Evolutionary conservation across 2,113 vertebrate species (phyloP).

Genomic region (Brachirus orientalis): DNA sequence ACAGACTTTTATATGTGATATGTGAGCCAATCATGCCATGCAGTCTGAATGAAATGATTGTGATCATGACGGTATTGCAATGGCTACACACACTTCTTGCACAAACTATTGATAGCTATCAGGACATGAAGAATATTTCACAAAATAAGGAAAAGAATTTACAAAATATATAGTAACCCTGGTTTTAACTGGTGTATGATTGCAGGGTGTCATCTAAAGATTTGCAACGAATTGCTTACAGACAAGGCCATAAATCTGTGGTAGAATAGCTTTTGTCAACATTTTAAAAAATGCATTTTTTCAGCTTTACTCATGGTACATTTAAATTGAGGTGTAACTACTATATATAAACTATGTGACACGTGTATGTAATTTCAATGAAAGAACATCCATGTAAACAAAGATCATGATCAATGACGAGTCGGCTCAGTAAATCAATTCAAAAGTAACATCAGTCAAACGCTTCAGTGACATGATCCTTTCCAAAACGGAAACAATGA

Average conservation of each 20-base stretch:
- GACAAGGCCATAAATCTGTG: not conserved
- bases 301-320: too few species aligned
- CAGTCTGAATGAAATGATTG: too few species aligned
- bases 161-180: not conserved
- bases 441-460: constrained; percentile 49
- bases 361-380: too few species aligned
- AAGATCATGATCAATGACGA: constrained; percentile 54
- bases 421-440: constrained; percentile 38
- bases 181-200: not conserved
- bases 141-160: not conserved
- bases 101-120: too few species aligned
- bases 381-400: constrained; percentile 34
- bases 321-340: constrained; percentile 1
- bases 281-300: too few species aligned
- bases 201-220: not conserved
- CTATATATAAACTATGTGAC: too few species aligned
- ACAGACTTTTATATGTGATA: too few species aligned
- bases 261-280: not conserved
- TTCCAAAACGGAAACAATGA: constrained; percentile 55
- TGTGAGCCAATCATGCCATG: too few species aligned
- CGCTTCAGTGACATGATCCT: constrained; percentile 40
- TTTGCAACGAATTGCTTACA: not conserved
- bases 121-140: too few species aligned
- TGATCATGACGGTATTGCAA: too few species aligned
- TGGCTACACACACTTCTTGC: too few species aligned